Evolutionary conservation across 2,797 vertebrate genomes (phyloP), one percentile per base, ranked within the genome.

Genomic region (Catostomus latipinnis): DNA sequence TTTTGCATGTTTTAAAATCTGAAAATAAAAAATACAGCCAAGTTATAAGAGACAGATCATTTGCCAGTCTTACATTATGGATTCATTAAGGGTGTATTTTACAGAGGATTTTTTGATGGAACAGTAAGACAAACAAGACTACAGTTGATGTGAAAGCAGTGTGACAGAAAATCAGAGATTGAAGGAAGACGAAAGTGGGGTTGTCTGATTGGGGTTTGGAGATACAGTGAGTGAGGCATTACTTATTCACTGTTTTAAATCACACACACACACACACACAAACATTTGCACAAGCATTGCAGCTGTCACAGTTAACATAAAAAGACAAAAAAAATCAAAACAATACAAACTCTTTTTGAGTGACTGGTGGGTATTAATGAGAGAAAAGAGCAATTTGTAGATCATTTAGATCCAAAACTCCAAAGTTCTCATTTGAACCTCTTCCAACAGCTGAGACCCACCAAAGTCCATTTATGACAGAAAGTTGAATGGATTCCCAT

Each of bases 401-500:
- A 83, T 81, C 76, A 86, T 86, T 86, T 83, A 80, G 72, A 86
- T 81, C 79, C 83, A 81, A n/a, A 60, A 83, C 62, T 86, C 79
- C 60, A 69, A 22, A 74, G 65, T 74, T 86, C 65, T 70, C 71
- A 54, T 83, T 78, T 60, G 69, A 81, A 85, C 82, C 71, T 76
- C 82, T 78, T 87, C 70, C 81, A 61, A 85, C 81, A 86, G 82
- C 84, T 86, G 85, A 84, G 85, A 90, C 82, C 77, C 82, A 85
- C 58, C 43, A 58, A 90, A 86, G 83, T 89, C 81, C 71, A 81
- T 86, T 83, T 83, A 71, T 82, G 72, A 83, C 76, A 81, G 58
- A 83, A 83, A 76, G 62, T 65, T 81, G 69, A 84, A 79, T 74
- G 83, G 72, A 83, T 76, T 83, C 53, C 18, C 68, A 83, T 86